A percentile compares a stretch with the other conserved stretches of the same genome.
phyloP scores from a whole-genome alignment of 2,888 invertebrate genomes.

The Tipula confusa region DNA sequence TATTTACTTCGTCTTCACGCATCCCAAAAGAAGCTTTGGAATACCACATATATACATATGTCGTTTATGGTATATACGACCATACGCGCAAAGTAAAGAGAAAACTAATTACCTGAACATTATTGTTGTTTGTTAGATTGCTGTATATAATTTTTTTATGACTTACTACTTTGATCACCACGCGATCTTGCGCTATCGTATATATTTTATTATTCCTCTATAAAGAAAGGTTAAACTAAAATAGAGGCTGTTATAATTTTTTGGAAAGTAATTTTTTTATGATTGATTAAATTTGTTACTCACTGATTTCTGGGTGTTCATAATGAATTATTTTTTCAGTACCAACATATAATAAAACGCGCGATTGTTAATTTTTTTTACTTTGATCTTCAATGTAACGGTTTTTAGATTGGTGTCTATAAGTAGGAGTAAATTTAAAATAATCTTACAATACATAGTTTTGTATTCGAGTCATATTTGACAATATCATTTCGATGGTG shows the following conservation, averaged over 20 bases:
- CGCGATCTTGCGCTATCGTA: conserved; percentile 4
- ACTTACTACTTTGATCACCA: not conserved
- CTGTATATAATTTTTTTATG: not conserved
- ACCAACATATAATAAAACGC: not conserved
- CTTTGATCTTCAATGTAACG: not conserved
- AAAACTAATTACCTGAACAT: conserved; percentile 3
- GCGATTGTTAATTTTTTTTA: not conserved
- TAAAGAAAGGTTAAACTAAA: not conserved
- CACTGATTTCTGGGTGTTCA: conserved; percentile 25
- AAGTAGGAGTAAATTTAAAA: not conserved
- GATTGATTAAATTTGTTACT: conserved; percentile 20
- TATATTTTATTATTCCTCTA: not conserved
- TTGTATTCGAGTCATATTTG: conserved; percentile 3
- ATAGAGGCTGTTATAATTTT: not conserved
- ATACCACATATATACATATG: not conserved
- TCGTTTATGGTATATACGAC: not conserved
- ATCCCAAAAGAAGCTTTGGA: not conserved
- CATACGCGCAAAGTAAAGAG: not conserved
- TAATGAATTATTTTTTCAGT: not conserved
- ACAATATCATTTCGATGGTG: conserved; percentile 9
- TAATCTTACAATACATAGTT: conserved; percentile 3
- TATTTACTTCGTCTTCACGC: not conserved
- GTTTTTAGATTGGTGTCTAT: not conserved
- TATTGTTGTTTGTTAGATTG: conserved; percentile 7
- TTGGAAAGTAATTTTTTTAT: not conserved